Percentiles rank a stretch among this genome's conserved stretches.
Evolutionary conservation across 2,797 vertebrate genomes (phyloP).

Genomic region (Syngnathus acus): DNA sequence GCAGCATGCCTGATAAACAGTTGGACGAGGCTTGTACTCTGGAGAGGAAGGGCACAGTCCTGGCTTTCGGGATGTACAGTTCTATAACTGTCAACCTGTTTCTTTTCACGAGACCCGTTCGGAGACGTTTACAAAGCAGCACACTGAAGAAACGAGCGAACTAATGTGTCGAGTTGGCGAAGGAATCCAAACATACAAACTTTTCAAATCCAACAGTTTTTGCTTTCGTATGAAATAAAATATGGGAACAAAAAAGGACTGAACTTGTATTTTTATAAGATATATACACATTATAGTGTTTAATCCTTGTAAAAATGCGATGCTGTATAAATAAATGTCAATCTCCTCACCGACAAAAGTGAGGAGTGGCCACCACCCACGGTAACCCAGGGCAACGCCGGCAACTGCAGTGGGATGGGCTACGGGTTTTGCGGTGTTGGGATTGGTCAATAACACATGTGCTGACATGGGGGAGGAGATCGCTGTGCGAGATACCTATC

Average conservation of each 20-base stretch:
- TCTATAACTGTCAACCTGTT: too few relatives aligned
- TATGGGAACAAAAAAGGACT: too few relatives aligned
- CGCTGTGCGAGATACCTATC: not conserved
- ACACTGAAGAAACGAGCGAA: not conserved
- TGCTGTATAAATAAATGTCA: not conserved
- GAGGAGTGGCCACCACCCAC: slow-evolving; percentile 52
- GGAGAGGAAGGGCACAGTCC: slow-evolving; percentile 42
- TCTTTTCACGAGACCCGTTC: not conserved
- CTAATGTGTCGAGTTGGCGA: not conserved
- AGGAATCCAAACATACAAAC: not conserved
- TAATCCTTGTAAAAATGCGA: not conserved
- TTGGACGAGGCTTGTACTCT: slow-evolving; percentile 32
- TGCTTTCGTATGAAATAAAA: too few relatives aligned
- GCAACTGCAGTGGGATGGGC: slow-evolving; percentile 67
- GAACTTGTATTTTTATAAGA: too few relatives aligned
- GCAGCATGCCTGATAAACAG: slow-evolving; percentile 35
- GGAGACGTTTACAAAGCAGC: not conserved
- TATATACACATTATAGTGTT: too few relatives aligned
- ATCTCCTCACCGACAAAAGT: not conserved
- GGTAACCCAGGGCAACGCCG: slow-evolving; percentile 66
- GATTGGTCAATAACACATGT: slow-evolving; percentile 69
- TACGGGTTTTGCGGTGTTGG: slow-evolving; percentile 7
- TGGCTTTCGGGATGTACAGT: slow-evolving; percentile 37
- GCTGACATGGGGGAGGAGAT: slow-evolving; percentile 47
- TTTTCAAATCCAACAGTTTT: not conserved